Conservation (phyloP, 2,888 invertebrate species). For the Cerceris rybyensis region DNA sequence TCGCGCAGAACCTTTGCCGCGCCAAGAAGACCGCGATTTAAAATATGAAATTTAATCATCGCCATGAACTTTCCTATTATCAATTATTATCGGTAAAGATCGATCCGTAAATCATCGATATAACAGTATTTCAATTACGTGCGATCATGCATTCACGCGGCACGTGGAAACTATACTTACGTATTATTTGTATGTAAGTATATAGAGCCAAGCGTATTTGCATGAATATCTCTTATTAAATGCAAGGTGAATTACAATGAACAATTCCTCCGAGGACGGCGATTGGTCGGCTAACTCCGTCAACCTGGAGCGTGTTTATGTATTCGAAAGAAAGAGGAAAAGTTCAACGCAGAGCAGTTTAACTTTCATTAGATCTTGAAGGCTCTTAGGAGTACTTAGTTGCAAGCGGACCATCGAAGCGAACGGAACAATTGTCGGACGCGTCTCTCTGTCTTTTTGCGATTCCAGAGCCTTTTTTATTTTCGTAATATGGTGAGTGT, state of each 20-base stretch:
- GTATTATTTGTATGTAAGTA: background rate
- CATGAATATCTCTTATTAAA: conserved; percentile 2
- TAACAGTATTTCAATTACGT: background rate
- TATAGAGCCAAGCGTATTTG: background rate
- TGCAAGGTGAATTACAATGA: conserved; percentile 13
- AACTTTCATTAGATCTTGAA: conserved; percentile 14
- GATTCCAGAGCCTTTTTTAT: background rate
- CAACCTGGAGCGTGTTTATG: conserved; percentile 14
- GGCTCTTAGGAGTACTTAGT: conserved; percentile 25
- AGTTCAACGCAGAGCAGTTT: conserved; percentile 5
- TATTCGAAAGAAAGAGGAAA: conserved; percentile 48
- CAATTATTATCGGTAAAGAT: too few relatives aligned
- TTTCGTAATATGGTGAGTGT: conserved; percentile 22
- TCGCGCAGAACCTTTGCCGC: too few relatives aligned
- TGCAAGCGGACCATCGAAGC: background rate
- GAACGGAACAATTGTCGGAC: background rate
- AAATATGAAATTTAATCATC: too few relatives aligned
- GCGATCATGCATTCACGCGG: background rate
- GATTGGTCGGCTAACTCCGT: conserved; percentile 6
- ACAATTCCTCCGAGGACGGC: background rate
- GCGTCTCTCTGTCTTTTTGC: too few relatives aligned
- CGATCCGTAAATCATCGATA: background rate
- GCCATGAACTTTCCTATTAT: too few relatives aligned
- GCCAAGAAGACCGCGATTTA: too few relatives aligned
- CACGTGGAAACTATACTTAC: background rate